Percentiles rank a stretch among this genome's conserved stretches.
Evolutionary conservation across 2,113 vertebrate genomes (phyloP).

Genomic region (Electrona antarctica): DNA sequence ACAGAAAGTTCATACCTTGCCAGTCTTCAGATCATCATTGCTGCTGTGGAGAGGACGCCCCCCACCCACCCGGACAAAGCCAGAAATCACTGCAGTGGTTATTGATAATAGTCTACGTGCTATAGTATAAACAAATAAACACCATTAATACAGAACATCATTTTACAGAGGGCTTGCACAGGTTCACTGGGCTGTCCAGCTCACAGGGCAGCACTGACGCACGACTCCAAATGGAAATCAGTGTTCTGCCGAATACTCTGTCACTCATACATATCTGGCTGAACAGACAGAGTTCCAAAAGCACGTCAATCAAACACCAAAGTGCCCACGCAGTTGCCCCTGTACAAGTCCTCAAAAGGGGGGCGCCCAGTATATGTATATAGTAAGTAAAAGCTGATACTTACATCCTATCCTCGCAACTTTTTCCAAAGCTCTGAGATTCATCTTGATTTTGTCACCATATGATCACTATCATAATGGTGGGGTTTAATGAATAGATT

Average conservation of each 20-base stretch:
- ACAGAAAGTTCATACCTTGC: slow-evolving; percentile 86
- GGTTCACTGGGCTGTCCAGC: slow-evolving; percentile 74
- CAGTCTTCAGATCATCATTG: slow-evolving; percentile 91
- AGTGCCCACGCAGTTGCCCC: slow-evolving; percentile 89
- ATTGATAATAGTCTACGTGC: slow-evolving; percentile 70
- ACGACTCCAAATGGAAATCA: not conserved
- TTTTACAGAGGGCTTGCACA: slow-evolving; percentile 75
- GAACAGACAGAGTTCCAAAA: slow-evolving; percentile 3
- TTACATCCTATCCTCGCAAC: slow-evolving; percentile 99
- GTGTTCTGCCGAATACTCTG: not conserved
- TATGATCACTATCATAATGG: slow-evolving; percentile 99
- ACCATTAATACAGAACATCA: slow-evolving; percentile 72
- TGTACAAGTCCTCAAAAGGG: slow-evolving; percentile 97
- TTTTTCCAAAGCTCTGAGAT: slow-evolving; percentile 99
- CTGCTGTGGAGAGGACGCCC: slow-evolving; percentile 99
- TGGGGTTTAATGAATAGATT: slow-evolving; percentile 99
- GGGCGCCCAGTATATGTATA: slow-evolving; percentile 97
- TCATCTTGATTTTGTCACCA: slow-evolving; percentile 99
- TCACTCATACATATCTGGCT: not conserved
- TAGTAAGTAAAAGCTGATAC: slow-evolving; percentile 99
- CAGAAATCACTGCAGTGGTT: slow-evolving; percentile 82
- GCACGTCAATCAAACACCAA: slow-evolving; percentile 21
- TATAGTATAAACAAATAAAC: slow-evolving; percentile 69
- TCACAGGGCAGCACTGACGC: slow-evolving; percentile 12
- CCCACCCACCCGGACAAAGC: slow-evolving; percentile 85